Evolutionary conservation across 2,113 vertebrate genomes (phyloP), one percentile per base, ranked within the genome.

Genomic region (Neomonachus schauinslandi): DNA sequence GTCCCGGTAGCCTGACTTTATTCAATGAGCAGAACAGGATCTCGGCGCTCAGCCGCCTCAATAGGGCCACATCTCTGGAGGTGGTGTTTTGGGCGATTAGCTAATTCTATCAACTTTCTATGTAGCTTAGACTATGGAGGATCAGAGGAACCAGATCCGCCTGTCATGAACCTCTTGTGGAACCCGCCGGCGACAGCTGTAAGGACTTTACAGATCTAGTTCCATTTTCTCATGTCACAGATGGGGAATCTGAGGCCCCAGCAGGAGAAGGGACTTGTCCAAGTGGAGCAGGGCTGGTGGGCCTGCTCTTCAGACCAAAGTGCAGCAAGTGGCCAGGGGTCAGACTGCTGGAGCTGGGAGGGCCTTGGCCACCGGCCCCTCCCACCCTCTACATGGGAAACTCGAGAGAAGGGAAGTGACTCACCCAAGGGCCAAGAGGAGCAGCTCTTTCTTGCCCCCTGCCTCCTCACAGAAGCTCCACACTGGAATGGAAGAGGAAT

Each of bases 21-120:
- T 93, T 98, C 81, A 83, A n/a, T 92, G 57, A 26, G 26, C 14
- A 86, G n/a, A 88, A 84, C 85, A 87, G 22, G 49, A 92, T 63
- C 77, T 94, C 72, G 65, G 81, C 10, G 18, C 63, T 42, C 24
- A 36, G 74, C 81, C 2, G 4, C 57, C 72, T 71, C 15, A 71
- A 24, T 0, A 86, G 33, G 39, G 61, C 31, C 24, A 83, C 33
- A 71, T 79, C 85, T 93, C 90, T 53, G 55, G 76, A 92, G 57
- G 79, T 36, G 49, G 57, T 33, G 51, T 88, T 88, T 33, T 36
- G 42, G 76, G 71, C 28, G 71, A 85, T 49, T n/a, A n/a, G 76
- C 39, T 57, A 83, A 71, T 49, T 69, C 33, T 65, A n/a, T 22
- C 36, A 49, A 71, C 6, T 61, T 36, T 49, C 76, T 2, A 1